phyloP scores from a whole-genome alignment of 1,140 invertebrate species.

The Anoplophora glabripennis region DNA sequence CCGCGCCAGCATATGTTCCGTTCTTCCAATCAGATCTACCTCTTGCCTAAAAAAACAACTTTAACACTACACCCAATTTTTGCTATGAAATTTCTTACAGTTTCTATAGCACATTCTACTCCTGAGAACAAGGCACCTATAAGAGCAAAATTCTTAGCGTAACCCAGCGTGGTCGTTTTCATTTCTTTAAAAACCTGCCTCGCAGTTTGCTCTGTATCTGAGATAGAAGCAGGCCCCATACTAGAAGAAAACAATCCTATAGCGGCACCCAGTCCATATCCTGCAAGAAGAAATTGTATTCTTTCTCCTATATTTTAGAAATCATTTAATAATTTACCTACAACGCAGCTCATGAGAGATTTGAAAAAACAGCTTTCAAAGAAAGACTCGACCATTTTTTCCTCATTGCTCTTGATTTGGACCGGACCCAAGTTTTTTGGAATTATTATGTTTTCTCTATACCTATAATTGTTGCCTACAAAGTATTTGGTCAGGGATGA shows the following conservation, averaged over 20 bases:
- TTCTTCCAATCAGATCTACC: constrained; percentile 96
- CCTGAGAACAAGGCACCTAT: constrained; percentile 90
- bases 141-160: constrained; percentile 97
- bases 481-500: constrained; percentile 60
- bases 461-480: constrained; percentile 63
- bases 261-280: constrained; percentile 88
- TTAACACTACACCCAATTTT: background rate
- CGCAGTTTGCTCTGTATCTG: constrained; percentile 72
- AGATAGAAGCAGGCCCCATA: constrained; percentile 83
- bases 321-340: constrained; percentile 60
- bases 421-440: constrained; percentile 72
- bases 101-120: constrained; percentile 90
- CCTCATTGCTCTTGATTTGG: constrained; percentile 79
- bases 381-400: constrained; percentile 79
- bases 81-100: constrained; percentile 53
- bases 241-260: constrained; percentile 95
- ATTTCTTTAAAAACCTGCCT: constrained; percentile 86
- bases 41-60: constrained; percentile 63
- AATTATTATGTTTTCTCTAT: constrained; percentile 78
- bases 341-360: constrained; percentile 82
- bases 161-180: constrained; percentile 83
- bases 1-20: constrained; percentile 88
- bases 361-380: constrained; percentile 94
- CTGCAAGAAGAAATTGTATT: constrained; percentile 50
- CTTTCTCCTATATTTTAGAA: background rate